Base-by-base conservation (phyloP, 2,888 invertebrate species). In the Digitonthophagus gazella region DNA sequence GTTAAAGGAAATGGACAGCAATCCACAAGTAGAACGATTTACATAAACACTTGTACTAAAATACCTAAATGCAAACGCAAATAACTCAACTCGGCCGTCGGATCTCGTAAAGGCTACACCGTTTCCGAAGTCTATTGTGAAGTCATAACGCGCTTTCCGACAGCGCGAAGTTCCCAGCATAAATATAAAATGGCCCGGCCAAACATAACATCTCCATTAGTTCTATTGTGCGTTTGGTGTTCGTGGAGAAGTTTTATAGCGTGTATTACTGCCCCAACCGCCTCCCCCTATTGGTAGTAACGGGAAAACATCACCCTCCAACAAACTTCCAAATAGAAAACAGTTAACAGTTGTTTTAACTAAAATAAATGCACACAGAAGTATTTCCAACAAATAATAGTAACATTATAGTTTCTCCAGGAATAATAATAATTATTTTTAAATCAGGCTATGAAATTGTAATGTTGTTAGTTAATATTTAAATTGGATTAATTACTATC, bases 151-250 rank as follows among this genome's bases (percentile, higher is more conserved):
- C 4, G 58, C 15, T 15, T 16, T 58, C 16, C 15, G 11, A 15
- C 15, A 22, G 58, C 58, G 3, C 16, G 11, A n/a, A 18, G 3
- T 58, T 58, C 19, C 58, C 58, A 58, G 22, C 58, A 58, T 58
- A 58, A 58, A 58, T 58, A 58, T 58, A 58, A 58, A 58, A 58
- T 16, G 58, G 18, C 19, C 19, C 19, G 19, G 16, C 19, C 58
- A 19, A 58, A 58, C 58, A 58, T 16, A 58, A 58, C 18, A 58
- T 58, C 18, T 19, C 58, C 58, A 58, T 58, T 58, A 58, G 58
- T 58, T 58, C 58, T 58, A 58, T 58, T 15, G 11, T 1, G 58
- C 58, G 16, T 58, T 58, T 58, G 19, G 14, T 58, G 58, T 16
- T 11, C 15, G 16, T n/a, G n/a, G 16, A 8, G 11, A 14, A 58